A percentile compares a stretch with the other conserved stretches of the same genome.
Conservation (phyloP, 2,797 vertebrate species). For the Chaunax sp. region DNA sequence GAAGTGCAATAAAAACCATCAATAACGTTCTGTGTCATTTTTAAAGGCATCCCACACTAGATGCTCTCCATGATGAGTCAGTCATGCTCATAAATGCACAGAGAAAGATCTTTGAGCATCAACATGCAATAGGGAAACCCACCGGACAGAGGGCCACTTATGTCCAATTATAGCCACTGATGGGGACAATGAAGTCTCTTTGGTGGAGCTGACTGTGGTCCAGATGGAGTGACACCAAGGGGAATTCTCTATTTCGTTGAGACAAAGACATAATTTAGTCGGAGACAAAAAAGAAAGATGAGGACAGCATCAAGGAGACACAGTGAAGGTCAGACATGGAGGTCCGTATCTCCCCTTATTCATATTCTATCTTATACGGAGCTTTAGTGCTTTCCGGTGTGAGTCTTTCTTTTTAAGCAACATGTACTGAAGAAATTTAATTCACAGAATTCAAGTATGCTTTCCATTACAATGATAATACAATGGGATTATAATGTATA, state of each 20-base stretch:
- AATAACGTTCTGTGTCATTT: constrained; percentile 20
- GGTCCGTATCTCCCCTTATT: constrained; percentile 45
- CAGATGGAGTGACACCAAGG: constrained; percentile 54
- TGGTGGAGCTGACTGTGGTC: constrained; percentile 51
- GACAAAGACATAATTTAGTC: constrained; percentile 80
- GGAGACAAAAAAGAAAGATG: constrained; percentile 31
- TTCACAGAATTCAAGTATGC: constrained; percentile 2
- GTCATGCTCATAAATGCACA: constrained; percentile 26
- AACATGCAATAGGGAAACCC: constrained; percentile 47
- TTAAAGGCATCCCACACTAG: constrained; percentile 13
- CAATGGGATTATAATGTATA: neutral
- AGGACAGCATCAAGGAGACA: constrained; percentile 41
- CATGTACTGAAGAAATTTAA: constrained; percentile 4
- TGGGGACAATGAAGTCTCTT: constrained; percentile 71
- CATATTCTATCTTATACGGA: constrained; percentile 30
- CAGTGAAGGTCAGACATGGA: constrained; percentile 45
- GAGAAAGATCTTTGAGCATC: constrained; percentile 36
- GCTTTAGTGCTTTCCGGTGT: constrained; percentile 39
- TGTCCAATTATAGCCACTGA: constrained; percentile 71
- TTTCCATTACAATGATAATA: constrained; percentile 10
- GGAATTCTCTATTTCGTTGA: constrained; percentile 64
- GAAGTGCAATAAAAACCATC: constrained; percentile 9
- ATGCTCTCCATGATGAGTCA: constrained; percentile 27
- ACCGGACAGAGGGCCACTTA: constrained; percentile 73
- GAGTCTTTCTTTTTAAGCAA: constrained; percentile 7